Evolutionary conservation across 2,888 invertebrate species (phyloP).

Genomic region (Lasioglossum oenotherae): DNA sequence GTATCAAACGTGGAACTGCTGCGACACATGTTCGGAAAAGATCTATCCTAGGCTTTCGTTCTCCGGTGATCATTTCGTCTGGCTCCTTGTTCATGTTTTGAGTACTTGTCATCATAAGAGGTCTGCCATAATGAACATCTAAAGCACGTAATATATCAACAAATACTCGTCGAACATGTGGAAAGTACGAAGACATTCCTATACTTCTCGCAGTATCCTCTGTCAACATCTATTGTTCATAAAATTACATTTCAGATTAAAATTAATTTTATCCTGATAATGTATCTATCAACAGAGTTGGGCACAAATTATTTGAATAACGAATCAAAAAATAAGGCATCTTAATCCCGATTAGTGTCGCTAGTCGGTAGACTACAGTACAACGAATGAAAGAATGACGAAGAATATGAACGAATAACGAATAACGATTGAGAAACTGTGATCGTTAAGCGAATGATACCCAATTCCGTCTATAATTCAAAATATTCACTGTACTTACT

Average conservation of each 20-base stretch:
- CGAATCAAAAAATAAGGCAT: background rate
- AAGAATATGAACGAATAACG: background rate
- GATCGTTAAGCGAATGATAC: background rate
- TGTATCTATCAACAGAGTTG: background rate
- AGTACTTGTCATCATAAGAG: conserved; percentile 97
- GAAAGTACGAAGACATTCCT: conserved; percentile 98
- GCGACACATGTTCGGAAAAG: conserved; percentile 99
- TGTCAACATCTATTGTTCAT: conserved; percentile 89
- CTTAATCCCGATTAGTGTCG: background rate
- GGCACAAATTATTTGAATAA: background rate
- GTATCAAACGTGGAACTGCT: conserved; percentile 98
- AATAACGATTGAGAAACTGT: too few species aligned
- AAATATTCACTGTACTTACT: conserved; percentile 75
- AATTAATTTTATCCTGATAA: background rate
- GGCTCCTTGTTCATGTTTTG: conserved; percentile 98
- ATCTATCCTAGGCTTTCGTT: conserved; percentile 98
- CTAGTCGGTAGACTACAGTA: background rate
- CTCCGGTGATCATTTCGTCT: conserved; percentile 96
- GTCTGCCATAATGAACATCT: conserved; percentile 98
- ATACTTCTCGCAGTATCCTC: conserved; percentile 98
- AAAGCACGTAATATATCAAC: conserved; percentile 97
- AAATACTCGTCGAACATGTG: conserved; percentile 97
- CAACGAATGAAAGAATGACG: background rate
- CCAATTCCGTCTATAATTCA: background rate
- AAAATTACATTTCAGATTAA: conserved; percentile 12